A percentile compares a stretch with the other conserved stretches of the same genome.
These are phyloP conservation scores for Thalassoma bifasciatum DNA, from an alignment of 2,113 vertebrate species.

Conservation along the genomic window DNA sequence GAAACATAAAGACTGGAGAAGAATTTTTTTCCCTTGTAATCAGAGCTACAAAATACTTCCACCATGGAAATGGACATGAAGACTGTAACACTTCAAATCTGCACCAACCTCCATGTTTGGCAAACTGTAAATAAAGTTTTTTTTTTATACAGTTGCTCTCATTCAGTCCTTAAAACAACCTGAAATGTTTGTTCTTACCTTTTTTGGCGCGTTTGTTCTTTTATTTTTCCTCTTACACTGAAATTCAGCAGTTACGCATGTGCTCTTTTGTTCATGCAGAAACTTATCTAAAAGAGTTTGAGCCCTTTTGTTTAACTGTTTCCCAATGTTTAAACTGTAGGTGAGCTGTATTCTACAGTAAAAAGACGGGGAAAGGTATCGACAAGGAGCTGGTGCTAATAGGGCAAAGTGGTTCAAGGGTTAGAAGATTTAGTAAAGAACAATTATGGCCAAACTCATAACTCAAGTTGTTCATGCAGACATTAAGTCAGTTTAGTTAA, in stretches of 20 bases:
- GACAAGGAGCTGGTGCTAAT: no score
- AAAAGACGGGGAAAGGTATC: not conserved
- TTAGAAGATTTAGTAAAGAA: no score
- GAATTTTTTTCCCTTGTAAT: conserved; percentile 16
- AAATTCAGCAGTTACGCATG: not conserved
- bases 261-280: not conserved
- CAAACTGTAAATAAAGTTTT: conserved; percentile 80
- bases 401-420: no score
- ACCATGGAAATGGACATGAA: conserved; percentile 26
- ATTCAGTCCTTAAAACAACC: not conserved
- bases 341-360: not conserved
- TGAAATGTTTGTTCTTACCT: not conserved
- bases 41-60: conserved; percentile 5
- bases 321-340: not conserved
- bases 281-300: not conserved
- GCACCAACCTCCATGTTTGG: conserved; percentile 18
- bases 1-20: not conserved
- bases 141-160: conserved; percentile 48
- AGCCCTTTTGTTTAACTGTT: not conserved
- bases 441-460: no score
- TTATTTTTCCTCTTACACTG: not conserved
- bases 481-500: no score
- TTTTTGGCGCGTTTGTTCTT: conserved; percentile 1
- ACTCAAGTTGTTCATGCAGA: not conserved
- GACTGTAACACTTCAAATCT: conserved; percentile 22